Base-by-base conservation (phyloP, 1,140 invertebrate genomes). In the Hyphantria cunea region DNA sequence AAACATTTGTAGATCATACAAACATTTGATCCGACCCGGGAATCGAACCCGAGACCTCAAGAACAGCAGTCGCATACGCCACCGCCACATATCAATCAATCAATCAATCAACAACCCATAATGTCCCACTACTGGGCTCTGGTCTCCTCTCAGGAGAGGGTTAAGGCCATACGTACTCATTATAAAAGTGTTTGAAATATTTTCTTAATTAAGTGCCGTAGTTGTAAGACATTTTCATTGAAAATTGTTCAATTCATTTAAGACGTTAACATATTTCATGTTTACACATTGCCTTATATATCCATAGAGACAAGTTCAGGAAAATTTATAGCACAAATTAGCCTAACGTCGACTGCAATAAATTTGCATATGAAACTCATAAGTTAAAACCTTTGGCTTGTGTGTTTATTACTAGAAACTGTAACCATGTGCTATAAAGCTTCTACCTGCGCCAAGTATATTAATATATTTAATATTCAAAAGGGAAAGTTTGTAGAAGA, bases 291-390 rank as follows among this genome's bases (percentile, higher is more conserved):
- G 55, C 55, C 34, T 58, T 65, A 66, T 76, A 72, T 60, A 76
- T 70, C 66, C 69, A 70, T 66, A 71, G 68, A 74, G 78, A 81
- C 80, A 80, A 73, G 75, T 74, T 77, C 76, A 66, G 64, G 55
- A 66, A 72, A 84, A 84, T 84, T 84, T 84, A 84, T 84, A 70
- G 67, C 50, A 47, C 66, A 84, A 84, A 84, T 84, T 84, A 84
- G 81, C 74, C 69, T 60, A 67, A 63, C 72, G 72, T 75, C 67
- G 75, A 78, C 74, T 82, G 79, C 77, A 76, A 84, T 84, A 84
- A 84, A 84, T 84, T 84, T 81, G 77, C 79, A 84, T 84, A 80
- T 77, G 81, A 81, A 84, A 84, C 74, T 77, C 81, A 73, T 84
- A 80, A 77, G 74, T 81, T 84, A 70, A 75, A 80, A 76, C 68